Conservation (phyloP, 2,113 vertebrate species). For the Eupsittula cactorum region DNA sequence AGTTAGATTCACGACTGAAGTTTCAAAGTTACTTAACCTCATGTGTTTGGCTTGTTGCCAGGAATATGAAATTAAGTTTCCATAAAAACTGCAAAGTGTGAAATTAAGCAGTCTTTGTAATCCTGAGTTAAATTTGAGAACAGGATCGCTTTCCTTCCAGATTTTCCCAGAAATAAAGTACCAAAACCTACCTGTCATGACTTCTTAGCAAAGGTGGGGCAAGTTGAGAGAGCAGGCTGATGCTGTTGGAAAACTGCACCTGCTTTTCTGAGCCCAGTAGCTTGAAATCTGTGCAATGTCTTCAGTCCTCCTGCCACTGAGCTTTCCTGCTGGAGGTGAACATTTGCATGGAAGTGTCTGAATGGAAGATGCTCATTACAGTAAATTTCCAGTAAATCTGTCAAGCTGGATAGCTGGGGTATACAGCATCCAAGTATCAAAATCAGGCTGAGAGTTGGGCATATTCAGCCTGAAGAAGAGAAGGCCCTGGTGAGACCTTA, state of each 20-base stretch:
- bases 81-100: neutral
- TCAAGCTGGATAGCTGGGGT: neutral
- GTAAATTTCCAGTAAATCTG: neutral
- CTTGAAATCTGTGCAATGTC: accelerated
- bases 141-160: neutral
- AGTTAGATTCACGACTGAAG: neutral
- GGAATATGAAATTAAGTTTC: neutral
- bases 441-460: neutral
- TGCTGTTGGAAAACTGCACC: neutral
- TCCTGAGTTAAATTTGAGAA: neutral
- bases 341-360: neutral
- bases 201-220: neutral
- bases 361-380: neutral
- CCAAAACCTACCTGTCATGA: neutral
- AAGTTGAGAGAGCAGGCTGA: neutral
- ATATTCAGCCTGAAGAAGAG: neutral
- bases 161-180: neutral
- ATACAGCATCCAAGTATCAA: neutral
- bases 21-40: neutral
- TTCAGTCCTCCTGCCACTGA: neutral
- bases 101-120: neutral
- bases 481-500: neutral
- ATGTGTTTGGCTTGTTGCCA: neutral
- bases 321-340: neutral
- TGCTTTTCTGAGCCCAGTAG: neutral